Base-by-base conservation (phyloP, 2,888 invertebrate species). In the Lysandra coridon region DNA sequence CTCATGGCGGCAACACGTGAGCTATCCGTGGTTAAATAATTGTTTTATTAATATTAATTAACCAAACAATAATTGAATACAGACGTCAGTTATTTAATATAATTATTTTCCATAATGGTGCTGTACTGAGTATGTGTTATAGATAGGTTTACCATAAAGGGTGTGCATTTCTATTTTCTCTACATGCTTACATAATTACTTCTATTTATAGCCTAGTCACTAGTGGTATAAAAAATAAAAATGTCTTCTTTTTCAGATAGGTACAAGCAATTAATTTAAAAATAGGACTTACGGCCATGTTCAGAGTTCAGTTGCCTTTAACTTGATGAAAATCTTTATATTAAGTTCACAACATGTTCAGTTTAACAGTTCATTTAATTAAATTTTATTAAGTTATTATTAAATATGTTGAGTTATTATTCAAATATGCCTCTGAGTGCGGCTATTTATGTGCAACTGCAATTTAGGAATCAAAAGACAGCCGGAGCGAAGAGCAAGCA, bases 1-100 rank as follows among this genome's bases (percentile, higher is more conserved):
- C 33, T 69, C 69, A 69, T 69, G 69, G 69, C 69, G 33, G 10
- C 33, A 69, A 69, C 69, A 69, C 69, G 69, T 69, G 69, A 69
- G 69, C 5, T 14, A 33, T 4, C 4, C 69, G 33, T 69, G 33
- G 33, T 33, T 69, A 33, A 69, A 69, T 69, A 69, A 69, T 69
- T 69, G 10, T 12, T 69, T 33, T 69, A 30, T 69, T 30, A 69
- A 69, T 69, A 69, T 69, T 69, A 69, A 69, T 69, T 30, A 69
- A 30, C 64, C 33, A 69, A 69, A 69, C 64, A 69, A 62, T 23
- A 10, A 69, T 69, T 12, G 30, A 69, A 4, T 69, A 23, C 30
- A 69, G 12, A 30, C 23, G 64, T 69, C 64, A 69, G 12, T 69
- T 69, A 69, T 30, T 30, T 49, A 10, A 69, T 12, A 30, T 69